Percentiles rank a stretch among this genome's conserved stretches.
These are phyloP conservation scores for Onychorhynchus coronatus DNA, from an alignment of 2,113 vertebrate species.

Conservation along the genomic window DNA sequence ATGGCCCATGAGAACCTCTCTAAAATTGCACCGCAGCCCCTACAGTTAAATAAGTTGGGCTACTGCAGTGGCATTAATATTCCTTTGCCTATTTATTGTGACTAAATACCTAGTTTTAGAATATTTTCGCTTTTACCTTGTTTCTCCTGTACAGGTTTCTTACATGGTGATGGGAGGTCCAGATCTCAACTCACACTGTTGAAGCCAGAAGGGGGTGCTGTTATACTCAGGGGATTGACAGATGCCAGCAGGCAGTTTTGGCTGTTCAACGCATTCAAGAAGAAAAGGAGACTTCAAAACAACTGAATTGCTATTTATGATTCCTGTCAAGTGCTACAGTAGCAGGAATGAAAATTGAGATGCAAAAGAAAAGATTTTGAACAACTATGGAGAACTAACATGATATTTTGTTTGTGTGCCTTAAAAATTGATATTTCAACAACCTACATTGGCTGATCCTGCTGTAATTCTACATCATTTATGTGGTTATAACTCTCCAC, in stretches of 20 bases:
- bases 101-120: background rate
- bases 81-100: background rate
- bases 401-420: background rate
- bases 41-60: background rate
- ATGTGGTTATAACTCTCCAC: background rate
- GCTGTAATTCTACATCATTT: background rate
- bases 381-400: background rate
- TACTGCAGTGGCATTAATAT: background rate
- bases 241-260: background rate
- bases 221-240: background rate
- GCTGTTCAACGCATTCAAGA: background rate
- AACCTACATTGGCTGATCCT: background rate
- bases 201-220: conserved; percentile 20
- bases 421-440: background rate
- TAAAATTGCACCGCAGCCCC: background rate
- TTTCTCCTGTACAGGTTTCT: background rate
- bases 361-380: background rate
- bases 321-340: background rate
- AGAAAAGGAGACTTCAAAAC: background rate
- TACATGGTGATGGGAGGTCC: background rate
- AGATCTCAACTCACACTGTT: background rate
- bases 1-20: fast-evolving
- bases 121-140: background rate
- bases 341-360: background rate
- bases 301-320: background rate